phyloP scores from a whole-genome alignment of 2,113 vertebrate genomes.

The Panurus biarmicus region DNA sequence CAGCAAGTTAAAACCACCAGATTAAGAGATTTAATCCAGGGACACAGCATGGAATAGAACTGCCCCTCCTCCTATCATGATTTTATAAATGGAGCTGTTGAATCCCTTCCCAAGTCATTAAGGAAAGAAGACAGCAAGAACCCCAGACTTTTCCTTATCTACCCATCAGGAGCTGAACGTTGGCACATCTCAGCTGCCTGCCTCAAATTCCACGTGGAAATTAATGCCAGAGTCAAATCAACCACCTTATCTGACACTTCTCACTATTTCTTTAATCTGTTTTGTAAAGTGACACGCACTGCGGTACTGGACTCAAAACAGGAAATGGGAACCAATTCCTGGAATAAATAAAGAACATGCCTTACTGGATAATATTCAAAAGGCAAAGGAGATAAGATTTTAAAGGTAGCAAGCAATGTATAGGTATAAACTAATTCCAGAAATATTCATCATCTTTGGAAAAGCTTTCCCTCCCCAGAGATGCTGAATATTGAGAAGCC shows the following conservation, averaged over 20 bases:
- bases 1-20: background rate
- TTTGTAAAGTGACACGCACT: background rate
- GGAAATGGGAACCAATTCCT: constrained; percentile 33
- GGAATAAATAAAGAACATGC: constrained; percentile 13
- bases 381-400: background rate
- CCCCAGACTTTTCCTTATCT: background rate
- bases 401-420: background rate
- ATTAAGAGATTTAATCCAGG: background rate
- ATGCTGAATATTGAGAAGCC: background rate
- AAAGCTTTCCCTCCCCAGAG: background rate
- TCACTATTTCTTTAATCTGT: background rate
- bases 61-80: background rate
- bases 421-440: background rate
- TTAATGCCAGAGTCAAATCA: background rate
- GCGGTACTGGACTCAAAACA: background rate
- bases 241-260: background rate
- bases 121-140: background rate
- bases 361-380: background rate
- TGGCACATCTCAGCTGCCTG: background rate
- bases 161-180: rapidly evolving
- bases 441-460: background rate
- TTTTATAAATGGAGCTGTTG: background rate
- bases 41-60: background rate
- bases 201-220: background rate
- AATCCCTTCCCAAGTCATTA: background rate